Evolutionary conservation across 2,113 vertebrate genomes (phyloP), one percentile per base, ranked within the genome.

Genomic region (Oncorhynchus tshawytscha): DNA sequence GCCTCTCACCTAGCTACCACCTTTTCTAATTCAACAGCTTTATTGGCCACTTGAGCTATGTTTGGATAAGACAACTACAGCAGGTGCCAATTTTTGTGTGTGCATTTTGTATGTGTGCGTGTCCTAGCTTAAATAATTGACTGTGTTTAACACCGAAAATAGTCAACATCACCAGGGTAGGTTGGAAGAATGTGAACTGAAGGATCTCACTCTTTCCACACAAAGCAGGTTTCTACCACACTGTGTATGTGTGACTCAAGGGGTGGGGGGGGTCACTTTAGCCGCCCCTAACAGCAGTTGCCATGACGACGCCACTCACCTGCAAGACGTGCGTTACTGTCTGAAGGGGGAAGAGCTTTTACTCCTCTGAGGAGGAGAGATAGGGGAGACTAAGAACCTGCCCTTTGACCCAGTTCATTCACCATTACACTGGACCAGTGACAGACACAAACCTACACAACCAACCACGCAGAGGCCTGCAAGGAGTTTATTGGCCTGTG

Each of bases 321-420:
- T 72, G 66, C 73, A 76, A 84, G 80, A 85, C 75, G 65, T 77
- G 54, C 31, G 73, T 80, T 87, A 76, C 78, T 66, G 39, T 39
- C 12, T 57, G 79, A 80, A 67, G 71, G 75, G 76, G 75, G 73
- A 82, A 85, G 78, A 73, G 67, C 67, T 86, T 83, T 7, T 91
- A 73, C 84, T 82, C 79, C 2, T 45, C 39, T 2, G 16, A 22
- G 34, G 54, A 31, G 49, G 15, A 12, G 72, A 34, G 13, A 20
- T 11, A 1, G 31, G 20, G 22, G 25, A 31, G 73, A 75, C 67
- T 68, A 24, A 65, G 9, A 73, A 51, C 13, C 29, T 72, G 65
- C 82, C 78, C 75, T 74, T 82, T 86, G 74, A 83, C 79, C 78
- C 70, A 1, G 85, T 88, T 89, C 76, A 84, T 88, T 87, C 85